These are phyloP conservation scores for Carettochelys insculpta DNA, from an alignment of 2,113 vertebrate genomes.

Conservation along the genomic window DNA sequence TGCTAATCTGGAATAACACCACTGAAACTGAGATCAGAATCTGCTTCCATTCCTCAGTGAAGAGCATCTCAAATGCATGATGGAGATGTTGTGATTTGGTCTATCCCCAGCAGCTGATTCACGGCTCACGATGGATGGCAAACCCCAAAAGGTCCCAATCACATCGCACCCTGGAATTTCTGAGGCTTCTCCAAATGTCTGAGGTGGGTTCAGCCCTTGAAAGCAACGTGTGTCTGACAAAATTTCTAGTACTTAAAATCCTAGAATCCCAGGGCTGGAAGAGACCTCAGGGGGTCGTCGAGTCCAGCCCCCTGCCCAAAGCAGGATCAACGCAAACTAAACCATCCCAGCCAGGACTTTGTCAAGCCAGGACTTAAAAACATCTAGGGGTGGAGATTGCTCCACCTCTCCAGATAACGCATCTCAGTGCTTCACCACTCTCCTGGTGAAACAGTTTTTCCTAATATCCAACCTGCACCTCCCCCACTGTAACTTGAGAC, in stretches of 20 bases:
- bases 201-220: background rate
- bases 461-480: no score
- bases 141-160: background rate
- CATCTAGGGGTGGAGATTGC: no score
- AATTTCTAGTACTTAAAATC: background rate
- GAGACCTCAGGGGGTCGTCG: no score
- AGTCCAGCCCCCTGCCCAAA: no score
- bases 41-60: background rate
- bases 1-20: background rate
- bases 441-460: no score
- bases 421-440: no score
- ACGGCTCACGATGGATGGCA: background rate
- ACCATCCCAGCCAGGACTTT: no score
- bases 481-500: no score
- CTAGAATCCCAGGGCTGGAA: no score
- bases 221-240: background rate
- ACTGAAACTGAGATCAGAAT: background rate
- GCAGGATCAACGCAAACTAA: no score
- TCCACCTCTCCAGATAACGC: no score
- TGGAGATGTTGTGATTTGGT: background rate
- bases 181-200: background rate
- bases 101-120: background rate
- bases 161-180: background rate
- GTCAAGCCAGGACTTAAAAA: no score
- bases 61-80: background rate